These are phyloP conservation scores for Probaryconus sp. DNA, from an alignment of 1,140 invertebrate genomes.

Conservation along the genomic window DNA sequence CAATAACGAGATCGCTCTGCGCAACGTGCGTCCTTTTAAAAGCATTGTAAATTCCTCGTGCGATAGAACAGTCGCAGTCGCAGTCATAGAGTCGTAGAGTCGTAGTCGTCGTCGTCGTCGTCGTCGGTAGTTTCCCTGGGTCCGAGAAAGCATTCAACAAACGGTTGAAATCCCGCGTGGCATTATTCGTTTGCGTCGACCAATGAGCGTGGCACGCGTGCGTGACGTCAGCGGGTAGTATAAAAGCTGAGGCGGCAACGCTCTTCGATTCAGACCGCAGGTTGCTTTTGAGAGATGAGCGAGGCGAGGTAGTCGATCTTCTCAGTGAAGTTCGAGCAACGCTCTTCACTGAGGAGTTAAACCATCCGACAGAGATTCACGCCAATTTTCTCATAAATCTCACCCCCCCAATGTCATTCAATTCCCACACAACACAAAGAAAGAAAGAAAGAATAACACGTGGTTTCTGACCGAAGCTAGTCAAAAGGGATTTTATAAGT, in stretches of 20 bases:
- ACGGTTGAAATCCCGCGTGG: slow-evolving; percentile 62
- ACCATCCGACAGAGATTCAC: neutral
- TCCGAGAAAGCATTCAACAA: slow-evolving; percentile 43
- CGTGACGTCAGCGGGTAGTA: slow-evolving; percentile 77
- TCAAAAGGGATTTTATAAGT: too few species aligned
- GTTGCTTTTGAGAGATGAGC: slow-evolving; percentile 69
- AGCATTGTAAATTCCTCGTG: slow-evolving; percentile 22
- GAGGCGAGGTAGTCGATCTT: slow-evolving; percentile 58
- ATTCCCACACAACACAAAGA: neutral
- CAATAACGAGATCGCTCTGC: too few species aligned
- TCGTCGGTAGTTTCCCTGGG: slow-evolving; percentile 33
- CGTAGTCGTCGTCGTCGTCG: too few species aligned
- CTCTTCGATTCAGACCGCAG: slow-evolving; percentile 65
- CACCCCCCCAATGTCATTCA: neutral
- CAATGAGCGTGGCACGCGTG: slow-evolving; percentile 60
- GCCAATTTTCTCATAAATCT: too few species aligned
- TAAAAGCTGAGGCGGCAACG: slow-evolving; percentile 77
- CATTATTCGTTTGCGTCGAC: slow-evolving; percentile 49
- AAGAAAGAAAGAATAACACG: too few species aligned
- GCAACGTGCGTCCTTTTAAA: too few species aligned
- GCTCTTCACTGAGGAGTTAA: slow-evolving; percentile 60
- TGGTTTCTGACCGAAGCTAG: slow-evolving; percentile 56
- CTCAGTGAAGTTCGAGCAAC: slow-evolving; percentile 61
- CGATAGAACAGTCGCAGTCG: too few species aligned
- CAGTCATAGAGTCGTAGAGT: too few species aligned